Evolutionary conservation across 2,113 vertebrate genomes (phyloP).

Genomic region (Dicaeum eximium): DNA sequence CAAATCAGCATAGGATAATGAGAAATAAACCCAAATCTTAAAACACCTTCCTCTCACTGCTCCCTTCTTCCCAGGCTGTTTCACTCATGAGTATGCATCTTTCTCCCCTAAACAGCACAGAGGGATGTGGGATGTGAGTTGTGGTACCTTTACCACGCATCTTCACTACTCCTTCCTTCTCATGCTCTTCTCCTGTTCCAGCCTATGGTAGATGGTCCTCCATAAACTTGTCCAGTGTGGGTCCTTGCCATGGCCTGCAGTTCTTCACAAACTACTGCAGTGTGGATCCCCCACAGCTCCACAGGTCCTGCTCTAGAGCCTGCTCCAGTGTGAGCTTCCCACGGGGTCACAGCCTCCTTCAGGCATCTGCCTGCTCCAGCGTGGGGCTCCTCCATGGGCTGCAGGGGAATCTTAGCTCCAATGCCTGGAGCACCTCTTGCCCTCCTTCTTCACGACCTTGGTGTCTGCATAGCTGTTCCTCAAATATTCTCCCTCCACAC

Average conservation of each 20-base stretch:
- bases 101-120: rapidly evolving
- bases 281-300: not conserved
- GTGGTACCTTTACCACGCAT: rapidly evolving
- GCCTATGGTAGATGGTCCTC: rapidly evolving
- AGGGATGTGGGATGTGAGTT: not conserved
- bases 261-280: not conserved
- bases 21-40: not conserved
- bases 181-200: not conserved
- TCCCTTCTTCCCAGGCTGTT: not conserved
- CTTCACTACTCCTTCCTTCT: not conserved
- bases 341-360: not conserved
- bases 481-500: not conserved
- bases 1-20: not conserved
- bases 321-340: not conserved
- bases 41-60: not conserved
- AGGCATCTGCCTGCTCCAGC: rapidly evolving
- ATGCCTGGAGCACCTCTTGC: not conserved
- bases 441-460: not conserved
- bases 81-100: not conserved
- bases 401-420: not conserved
- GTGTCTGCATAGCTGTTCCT: not conserved
- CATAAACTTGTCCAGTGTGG: not conserved
- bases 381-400: not conserved
- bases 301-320: not conserved
- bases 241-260: not conserved